Base-by-base conservation (phyloP, 2,888 invertebrate genomes). In the Lasioglossum zephyrum region DNA sequence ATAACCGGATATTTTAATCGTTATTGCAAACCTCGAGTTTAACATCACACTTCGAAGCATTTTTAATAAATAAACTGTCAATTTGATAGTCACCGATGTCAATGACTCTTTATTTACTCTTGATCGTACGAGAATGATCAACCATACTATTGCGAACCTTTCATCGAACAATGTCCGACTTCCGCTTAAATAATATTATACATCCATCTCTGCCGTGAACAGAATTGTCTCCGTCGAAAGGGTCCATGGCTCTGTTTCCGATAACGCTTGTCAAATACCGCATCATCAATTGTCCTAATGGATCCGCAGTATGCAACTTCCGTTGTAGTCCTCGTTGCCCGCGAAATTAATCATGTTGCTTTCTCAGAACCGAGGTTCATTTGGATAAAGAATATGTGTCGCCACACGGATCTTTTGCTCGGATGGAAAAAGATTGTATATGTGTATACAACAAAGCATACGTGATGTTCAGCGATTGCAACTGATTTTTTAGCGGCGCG, bases 401-500 rank as follows among this genome's bases (percentile, higher is more conserved):
- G 73, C 66, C 47, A 80, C 49, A 31, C 22, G 31, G 16, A 73
- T 81, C 22, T 77, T 73, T 73, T 16, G 2, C 66, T 57, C 0
- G 41, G 57, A 5, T 16, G 22, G 41, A 49, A 72, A 31, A 73
- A 80, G 63, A 49, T 31, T 18, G 60, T 41, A 26, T 13, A 53
- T 47, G 41, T 66, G 41, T 53, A 26, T 47, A 49, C 41, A 39
- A 36, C 60, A 78, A 79, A 60, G 69, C 73, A 77, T 83, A 83
- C 79, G 84, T 80, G 84, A 81, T 47, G 18, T 0, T 26, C 75
- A 57, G 47, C 57, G 57, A 84, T 78, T 36, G 70, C 73, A 73
- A 85, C 80, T 78, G 39, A 85, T 73, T 85, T 78, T 75, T 57
- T 36, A 60, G 22, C 76, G 77, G 53, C 60, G 49, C 44, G 57